Evolutionary conservation across 2,888 invertebrate species (phyloP).

Genomic region (Mermis nigrescens): DNA sequence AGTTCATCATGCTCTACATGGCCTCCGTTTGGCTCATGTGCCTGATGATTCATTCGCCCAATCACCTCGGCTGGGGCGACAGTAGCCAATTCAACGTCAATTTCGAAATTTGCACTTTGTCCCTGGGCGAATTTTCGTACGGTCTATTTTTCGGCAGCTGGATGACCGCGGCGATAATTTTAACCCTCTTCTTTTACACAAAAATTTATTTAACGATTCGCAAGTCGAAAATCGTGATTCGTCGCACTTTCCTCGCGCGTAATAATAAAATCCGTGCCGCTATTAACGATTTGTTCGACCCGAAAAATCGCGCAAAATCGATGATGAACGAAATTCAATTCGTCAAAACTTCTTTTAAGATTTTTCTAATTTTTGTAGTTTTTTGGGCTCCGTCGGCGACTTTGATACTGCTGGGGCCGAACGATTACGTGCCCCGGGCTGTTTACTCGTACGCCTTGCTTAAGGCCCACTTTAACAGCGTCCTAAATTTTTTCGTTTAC

Average conservation of each 20-base stretch:
- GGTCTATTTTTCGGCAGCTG: background rate
- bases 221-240: background rate
- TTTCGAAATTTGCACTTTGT: background rate
- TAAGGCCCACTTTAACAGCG: background rate
- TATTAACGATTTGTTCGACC: too few relatives aligned
- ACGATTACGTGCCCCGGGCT: background rate
- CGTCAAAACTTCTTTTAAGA: background rate
- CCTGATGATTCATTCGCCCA: background rate
- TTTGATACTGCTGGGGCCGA: background rate
- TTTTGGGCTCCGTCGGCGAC: background rate
- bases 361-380: background rate
- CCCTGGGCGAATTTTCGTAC: background rate
- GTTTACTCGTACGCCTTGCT: background rate
- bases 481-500: slow-evolving; percentile 3
- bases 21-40: background rate
- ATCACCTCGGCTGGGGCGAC: slow-evolving; percentile 4
- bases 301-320: background rate
- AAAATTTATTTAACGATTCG: background rate
- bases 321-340: background rate
- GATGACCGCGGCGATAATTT: background rate
- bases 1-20: background rate
- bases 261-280: background rate
- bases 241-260: background rate
- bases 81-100: background rate
- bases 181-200: background rate